Evolutionary conservation across 2,888 invertebrate species (phyloP), one percentile per base, ranked within the genome.

Genomic region (Linhomoeus sp.): DNA sequence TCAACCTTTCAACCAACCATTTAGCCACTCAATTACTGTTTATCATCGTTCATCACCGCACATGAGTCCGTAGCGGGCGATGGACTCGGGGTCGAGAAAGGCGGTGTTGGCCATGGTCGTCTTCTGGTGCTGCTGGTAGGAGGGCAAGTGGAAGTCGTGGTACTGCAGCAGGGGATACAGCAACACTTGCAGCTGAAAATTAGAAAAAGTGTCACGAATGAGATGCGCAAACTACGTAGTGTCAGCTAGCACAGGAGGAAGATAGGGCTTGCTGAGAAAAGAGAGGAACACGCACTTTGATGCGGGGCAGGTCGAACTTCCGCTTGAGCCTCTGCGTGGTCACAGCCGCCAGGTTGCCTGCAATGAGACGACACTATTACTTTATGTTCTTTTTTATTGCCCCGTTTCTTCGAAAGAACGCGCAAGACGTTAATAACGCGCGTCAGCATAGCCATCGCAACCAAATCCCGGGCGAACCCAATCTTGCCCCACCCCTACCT

Each of bases 81-180:
- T 46, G 26, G 20, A 25, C 19, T 35, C 38, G 26, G 51, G 41
- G 36, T 51, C 41, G 53, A 54, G 48, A 9, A 56, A 51, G 3
- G 44, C 45, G 36, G 56, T 56, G 44, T 59, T 58, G n/a, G 20
- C 24, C 43, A 42, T 51, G 19, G 51, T 45, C 29, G 29, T 9
- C 14, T 52, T 46, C 39, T 50, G 41, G 47, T 51, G 56, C 46
- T 51, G 50, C 39, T 60, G 57, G 50, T 62, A 57, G 9, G 58
- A 57, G 5, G 62, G 61, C 20, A 62, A 60, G 50, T 59, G 56
- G 46, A 66, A 55, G 52, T 66, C 64, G 23, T 61, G 49, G 48
- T 62, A 56, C 50, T 67, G 66, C 25, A 66, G 53, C 15, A 62
- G 56, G 3, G 66, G 66, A 48, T 65, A 65, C 26, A 67, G 58